Percentiles rank a stretch among this genome's conserved stretches.
Evolutionary conservation across 2,113 vertebrate genomes (phyloP).

Genomic region (Oceanites oceanicus): DNA sequence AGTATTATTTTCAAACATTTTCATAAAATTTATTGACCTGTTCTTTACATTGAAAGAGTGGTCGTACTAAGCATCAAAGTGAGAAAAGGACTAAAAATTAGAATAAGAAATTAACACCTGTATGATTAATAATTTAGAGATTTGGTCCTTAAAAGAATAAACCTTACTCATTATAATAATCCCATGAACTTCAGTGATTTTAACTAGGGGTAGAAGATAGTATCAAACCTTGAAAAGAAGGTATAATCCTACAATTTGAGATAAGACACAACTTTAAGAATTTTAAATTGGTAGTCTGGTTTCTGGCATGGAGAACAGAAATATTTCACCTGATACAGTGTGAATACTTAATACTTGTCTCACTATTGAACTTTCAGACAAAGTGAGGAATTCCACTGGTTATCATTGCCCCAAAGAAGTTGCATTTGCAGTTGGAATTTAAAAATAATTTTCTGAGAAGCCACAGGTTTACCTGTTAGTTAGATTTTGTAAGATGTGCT

Average conservation of each 20-base stretch:
- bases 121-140: neutral
- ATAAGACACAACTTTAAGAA: neutral
- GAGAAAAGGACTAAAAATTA: neutral
- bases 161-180: neutral
- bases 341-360: neutral
- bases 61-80: neutral
- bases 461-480: neutral
- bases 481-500: neutral
- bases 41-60: neutral
- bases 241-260: neutral
- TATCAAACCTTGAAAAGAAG: neutral
- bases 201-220: neutral
- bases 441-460: neutral
- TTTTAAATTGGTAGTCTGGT: neutral
- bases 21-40: neutral
- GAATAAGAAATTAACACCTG: neutral
- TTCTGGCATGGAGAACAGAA: neutral
- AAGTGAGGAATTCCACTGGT: neutral
- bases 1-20: neutral
- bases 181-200: neutral
- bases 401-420: neutral
- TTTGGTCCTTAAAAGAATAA: neutral
- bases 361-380: neutral
- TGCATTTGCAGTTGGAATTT: neutral
- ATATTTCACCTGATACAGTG: neutral